phyloP scores from a whole-genome alignment of 2,888 invertebrate genomes.

The Euzetes globulus region DNA sequence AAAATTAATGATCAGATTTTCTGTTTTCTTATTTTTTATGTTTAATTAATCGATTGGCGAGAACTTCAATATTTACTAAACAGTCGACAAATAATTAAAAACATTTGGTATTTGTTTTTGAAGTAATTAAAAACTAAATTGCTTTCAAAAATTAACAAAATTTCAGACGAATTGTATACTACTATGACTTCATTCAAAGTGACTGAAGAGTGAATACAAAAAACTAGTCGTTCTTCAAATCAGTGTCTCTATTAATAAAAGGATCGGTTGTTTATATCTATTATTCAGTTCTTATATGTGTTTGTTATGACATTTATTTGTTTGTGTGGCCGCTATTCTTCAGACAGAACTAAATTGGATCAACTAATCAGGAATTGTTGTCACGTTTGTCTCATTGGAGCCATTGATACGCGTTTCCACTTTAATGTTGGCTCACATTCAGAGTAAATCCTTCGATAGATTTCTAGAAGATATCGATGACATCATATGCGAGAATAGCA shows the following conservation, averaged over 20 bases:
- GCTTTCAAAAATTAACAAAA: too few relatives aligned
- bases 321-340: background rate
- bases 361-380: slow-evolving; percentile 4
- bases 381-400: slow-evolving; percentile 6
- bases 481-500: background rate
- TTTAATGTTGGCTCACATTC: slow-evolving; percentile 4
- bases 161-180: too few relatives aligned
- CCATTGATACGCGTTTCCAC: slow-evolving; percentile 6
- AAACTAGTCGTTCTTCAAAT: too few relatives aligned
- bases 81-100: too few relatives aligned
- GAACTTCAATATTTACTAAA: too few relatives aligned
- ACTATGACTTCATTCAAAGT: too few relatives aligned
- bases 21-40: background rate
- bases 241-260: too few relatives aligned
- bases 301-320: slow-evolving; percentile 12
- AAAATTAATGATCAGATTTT: background rate
- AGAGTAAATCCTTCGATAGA: background rate
- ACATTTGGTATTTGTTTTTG: too few relatives aligned
- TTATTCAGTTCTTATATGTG: background rate
- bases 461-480: background rate
- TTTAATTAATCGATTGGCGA: background rate
- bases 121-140: too few relatives aligned
- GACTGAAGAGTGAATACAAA: too few relatives aligned
- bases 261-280: background rate
- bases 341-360: background rate